Evolutionary conservation across 2,797 vertebrate genomes (phyloP), one percentile per base, ranked within the genome.

Genomic region (Chromobotia macracanthus): DNA sequence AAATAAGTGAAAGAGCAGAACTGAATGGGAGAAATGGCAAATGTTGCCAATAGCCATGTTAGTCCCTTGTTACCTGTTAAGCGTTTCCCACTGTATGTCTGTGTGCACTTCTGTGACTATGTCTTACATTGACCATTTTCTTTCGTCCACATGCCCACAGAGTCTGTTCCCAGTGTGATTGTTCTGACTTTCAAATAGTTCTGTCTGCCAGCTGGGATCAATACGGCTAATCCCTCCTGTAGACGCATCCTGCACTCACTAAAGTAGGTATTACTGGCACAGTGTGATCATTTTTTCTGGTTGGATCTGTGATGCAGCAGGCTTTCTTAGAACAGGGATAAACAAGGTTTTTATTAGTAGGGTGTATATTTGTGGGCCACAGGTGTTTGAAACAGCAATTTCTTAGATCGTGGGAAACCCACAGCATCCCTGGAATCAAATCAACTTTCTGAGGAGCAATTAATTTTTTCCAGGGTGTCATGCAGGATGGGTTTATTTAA

Each of bases 131-230:
- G 56, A 41, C 35, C 65, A 64, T 55, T 70, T 72, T 64, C 65
- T 65, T 76, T 72, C 38, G 65, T 75, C 56, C 75, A 82, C 68
- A 70, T 81, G 78, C 51, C 69, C 69, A 64, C 73, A 38, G 19
- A 80, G 74, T 48, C 79, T 53, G 56, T 56, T 55, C 55, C 38
- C 66, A 13, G 74, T 75, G 81, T 80, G 83, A 83, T 80, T 86
- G 80, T 83, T 85, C 83, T 78, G 83, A 84, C 85, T 82, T 84
- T 85, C 71, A 86, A 86, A 84, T 82, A 79, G 70, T 82, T 77
- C 73, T 72, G 67, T 74, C 77, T 76, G 75, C 84, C 78, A 81
- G 80, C 82, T 84, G 85, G 79, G 82, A 85, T 86, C 77, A 82
- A 80, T 84, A 82, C 38, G 68, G 61, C 75, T 85, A 86, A 86